Evolutionary conservation across 2,797 vertebrate genomes (phyloP).

Genomic region (Anabacerthia variegaticeps): DNA sequence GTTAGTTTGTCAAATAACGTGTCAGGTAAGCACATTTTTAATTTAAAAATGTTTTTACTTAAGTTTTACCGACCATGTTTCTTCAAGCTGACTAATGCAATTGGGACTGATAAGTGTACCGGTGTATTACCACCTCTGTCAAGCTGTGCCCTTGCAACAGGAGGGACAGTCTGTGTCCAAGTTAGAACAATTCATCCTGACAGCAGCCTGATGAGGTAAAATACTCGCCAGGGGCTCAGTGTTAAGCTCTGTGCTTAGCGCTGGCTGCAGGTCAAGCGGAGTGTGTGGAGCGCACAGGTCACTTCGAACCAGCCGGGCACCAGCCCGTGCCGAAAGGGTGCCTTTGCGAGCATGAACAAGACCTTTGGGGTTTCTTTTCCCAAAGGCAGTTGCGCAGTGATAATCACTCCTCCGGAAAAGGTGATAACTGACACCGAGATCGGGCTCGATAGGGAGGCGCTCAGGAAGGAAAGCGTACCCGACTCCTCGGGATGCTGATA

Average conservation of each 20-base stretch:
- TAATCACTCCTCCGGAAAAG: conserved; percentile 9
- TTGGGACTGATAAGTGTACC: neutral
- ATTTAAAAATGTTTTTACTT: neutral
- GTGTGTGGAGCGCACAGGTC: neutral
- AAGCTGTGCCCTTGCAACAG: neutral
- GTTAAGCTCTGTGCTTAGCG: neutral
- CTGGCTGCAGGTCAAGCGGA: neutral
- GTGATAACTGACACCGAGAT: neutral
- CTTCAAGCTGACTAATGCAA: neutral
- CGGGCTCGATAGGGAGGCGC: neutral
- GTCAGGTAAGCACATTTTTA: neutral
- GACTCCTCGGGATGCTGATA: neutral
- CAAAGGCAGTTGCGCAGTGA: neutral
- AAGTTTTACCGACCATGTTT: neutral
- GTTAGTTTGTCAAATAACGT: neutral
- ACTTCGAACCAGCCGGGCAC: neutral
- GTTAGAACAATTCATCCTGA: neutral
- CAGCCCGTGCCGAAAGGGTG: neutral
- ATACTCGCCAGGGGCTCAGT: neutral
- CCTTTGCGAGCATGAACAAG: neutral
- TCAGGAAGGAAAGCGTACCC: conserved; percentile 5
- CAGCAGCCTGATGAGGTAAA: neutral
- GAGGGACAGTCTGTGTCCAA: neutral
- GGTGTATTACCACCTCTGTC: neutral
- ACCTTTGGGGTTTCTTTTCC: neutral